Base-by-base conservation (phyloP, 2,888 invertebrate species). In the Troglohyphantes excavatus region DNA sequence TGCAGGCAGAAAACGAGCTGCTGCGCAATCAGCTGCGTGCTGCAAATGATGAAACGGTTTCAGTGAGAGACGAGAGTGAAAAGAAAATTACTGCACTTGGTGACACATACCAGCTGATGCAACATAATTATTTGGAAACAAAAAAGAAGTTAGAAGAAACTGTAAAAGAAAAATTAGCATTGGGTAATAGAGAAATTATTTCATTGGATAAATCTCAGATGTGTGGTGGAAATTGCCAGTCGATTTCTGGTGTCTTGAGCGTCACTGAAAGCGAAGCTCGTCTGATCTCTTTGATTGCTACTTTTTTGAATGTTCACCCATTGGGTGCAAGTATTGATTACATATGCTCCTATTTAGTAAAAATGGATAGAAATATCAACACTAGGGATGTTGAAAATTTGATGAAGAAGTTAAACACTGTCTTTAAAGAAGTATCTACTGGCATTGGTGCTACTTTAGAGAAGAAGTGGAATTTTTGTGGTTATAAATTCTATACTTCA, bases 261-360 rank as follows among this genome's bases (percentile, higher is more conserved):
- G 53, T 84, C 23, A 83, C 92, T 46, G 93, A 93, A 43, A 93
- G 92, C 68, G 93, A 93, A 70, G 92, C 93, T 21, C 92, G 92
- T 76, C 92, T 93, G 33, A 91, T 93, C 76, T 93, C 93, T 92
- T 95, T 98, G 86, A 96, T 97, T 92, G 96, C 98, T 3, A 96
- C 97, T 7, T 98, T 98, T 94, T 95, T 98, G 79, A 96, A 97
- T 94, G 97, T 98, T 53, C 98, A 98, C 94, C 98, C 98, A 0
- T 96, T 96, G 93, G 39, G 39, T 39, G 98, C 98, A 0, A 97
- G 96, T 88, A 95, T 97, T 1, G 97, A 97, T 93, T 97, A 97
- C 94, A 96, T 98, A 91, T 97, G 97, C 95, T 97, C 97, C 9
- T 98, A 98, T 94, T 95, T 98, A 26, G 96, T 97, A 92, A 96